Percentiles rank a stretch among this genome's conserved stretches.
Evolutionary conservation across 2,888 invertebrate genomes (phyloP).

Genomic region (Parnassius mnemosyne): DNA sequence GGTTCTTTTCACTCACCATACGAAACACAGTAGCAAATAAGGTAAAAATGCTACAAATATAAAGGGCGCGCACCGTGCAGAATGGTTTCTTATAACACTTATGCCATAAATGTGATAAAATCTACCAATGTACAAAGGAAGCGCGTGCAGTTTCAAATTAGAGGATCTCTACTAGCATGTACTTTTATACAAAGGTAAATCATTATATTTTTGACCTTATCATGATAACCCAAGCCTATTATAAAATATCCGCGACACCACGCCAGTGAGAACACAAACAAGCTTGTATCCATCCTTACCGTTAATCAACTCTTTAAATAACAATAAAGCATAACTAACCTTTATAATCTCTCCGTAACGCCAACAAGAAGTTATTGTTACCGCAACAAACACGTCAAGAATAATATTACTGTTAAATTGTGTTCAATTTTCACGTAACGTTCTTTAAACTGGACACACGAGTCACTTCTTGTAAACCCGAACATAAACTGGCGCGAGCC

Average conservation of each 20-base stretch:
- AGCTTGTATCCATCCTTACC: slow-evolving; percentile 14
- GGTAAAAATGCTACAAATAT: too few species aligned
- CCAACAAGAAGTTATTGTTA: slow-evolving; percentile 6
- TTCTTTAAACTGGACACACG: slow-evolving; percentile 33
- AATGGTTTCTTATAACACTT: too few species aligned
- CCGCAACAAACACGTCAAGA: slow-evolving; percentile 6
- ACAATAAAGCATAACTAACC: slow-evolving; percentile 20
- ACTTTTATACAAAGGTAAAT: not conserved
- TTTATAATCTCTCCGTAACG: slow-evolving; percentile 8
- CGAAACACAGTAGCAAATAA: too few species aligned
- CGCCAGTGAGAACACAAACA: slow-evolving; percentile 20
- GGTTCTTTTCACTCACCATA: too few species aligned
- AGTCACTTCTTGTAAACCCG: slow-evolving; percentile 31
- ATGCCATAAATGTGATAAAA: too few species aligned
- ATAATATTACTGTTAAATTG: slow-evolving; percentile 10
- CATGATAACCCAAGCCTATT: slow-evolving; percentile 16
- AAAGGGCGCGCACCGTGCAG: too few species aligned
- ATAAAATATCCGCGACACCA: slow-evolving; percentile 20
- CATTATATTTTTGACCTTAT: not conserved
- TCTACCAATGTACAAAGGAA: too few species aligned
- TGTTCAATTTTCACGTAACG: slow-evolving; percentile 29
- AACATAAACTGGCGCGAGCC: slow-evolving; percentile 49
- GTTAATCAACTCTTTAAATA: slow-evolving; percentile 11
- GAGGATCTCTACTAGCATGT: too few species aligned
- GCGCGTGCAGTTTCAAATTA: too few species aligned